Evolutionary conservation across 1,140 invertebrate species (phyloP).

Genomic region (Acromyrmex charruanus): DNA sequence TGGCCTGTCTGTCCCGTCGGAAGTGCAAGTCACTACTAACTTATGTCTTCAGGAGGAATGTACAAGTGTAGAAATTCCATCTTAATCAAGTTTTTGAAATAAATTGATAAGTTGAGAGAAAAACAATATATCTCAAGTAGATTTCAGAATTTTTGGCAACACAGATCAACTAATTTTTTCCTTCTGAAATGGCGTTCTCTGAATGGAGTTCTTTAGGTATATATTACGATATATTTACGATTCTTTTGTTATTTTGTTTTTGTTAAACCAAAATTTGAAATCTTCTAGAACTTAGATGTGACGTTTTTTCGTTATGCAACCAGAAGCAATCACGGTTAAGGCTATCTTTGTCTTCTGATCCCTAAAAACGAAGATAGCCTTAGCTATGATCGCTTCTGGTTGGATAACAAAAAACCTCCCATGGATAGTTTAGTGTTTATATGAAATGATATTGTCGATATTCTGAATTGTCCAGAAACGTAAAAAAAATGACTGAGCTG

Average conservation of each 20-base stretch:
- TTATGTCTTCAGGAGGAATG: background rate
- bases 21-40: background rate
- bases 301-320: no score
- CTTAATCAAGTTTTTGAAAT: background rate
- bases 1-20: background rate
- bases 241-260: background rate
- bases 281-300: background rate
- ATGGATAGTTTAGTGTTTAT: background rate
- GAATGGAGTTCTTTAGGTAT: background rate
- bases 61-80: background rate
- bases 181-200: background rate
- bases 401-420: no score
- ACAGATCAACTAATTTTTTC: background rate
- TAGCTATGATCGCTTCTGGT: no score
- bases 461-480: background rate
- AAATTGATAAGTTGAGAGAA: background rate
- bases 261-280: background rate
- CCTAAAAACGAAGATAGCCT: no score
- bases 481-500: background rate
- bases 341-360: no score
- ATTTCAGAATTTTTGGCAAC: background rate
- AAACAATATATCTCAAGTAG: background rate
- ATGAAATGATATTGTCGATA: background rate
- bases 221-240: background rate
- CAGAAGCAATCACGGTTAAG: no score